Evolutionary conservation across 2,113 vertebrate species (phyloP).

Genomic region (Sturnus vulgaris): DNA sequence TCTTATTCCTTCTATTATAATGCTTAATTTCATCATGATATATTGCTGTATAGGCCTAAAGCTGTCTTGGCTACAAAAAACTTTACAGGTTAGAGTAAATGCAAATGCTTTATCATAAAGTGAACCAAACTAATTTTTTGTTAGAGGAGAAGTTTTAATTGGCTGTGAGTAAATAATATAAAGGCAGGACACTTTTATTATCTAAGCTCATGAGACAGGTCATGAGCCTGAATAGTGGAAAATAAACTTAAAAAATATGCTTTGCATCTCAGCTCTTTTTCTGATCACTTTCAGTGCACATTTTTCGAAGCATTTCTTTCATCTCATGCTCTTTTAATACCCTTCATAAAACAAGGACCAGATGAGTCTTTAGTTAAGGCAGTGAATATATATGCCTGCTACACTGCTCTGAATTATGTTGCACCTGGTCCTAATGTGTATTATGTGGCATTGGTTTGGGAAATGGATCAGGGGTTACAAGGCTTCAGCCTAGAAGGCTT

Average conservation of each 20-base stretch:
- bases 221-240: not conserved
- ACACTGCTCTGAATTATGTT: not conserved
- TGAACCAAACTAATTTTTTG: not conserved
- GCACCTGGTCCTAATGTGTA: not conserved
- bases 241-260: not conserved
- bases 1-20: conserved; percentile 4
- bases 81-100: not conserved
- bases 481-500: not conserved
- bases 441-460: not conserved
- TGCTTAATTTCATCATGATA: not conserved
- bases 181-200: not conserved
- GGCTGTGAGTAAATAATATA: not conserved
- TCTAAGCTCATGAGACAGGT: not conserved
- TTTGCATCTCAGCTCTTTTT: not conserved
- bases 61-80: not conserved
- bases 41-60: not conserved
- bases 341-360: not conserved
- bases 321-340: not conserved
- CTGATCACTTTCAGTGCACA: not conserved
- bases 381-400: not conserved
- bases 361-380: not conserved
- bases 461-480: not conserved
- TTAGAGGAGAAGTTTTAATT: not conserved
- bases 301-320: not conserved
- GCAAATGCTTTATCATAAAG: not conserved